These are phyloP conservation scores for Cossypha polioptera DNA, from an alignment of 2,797 vertebrate species.

Conservation along the genomic window DNA sequence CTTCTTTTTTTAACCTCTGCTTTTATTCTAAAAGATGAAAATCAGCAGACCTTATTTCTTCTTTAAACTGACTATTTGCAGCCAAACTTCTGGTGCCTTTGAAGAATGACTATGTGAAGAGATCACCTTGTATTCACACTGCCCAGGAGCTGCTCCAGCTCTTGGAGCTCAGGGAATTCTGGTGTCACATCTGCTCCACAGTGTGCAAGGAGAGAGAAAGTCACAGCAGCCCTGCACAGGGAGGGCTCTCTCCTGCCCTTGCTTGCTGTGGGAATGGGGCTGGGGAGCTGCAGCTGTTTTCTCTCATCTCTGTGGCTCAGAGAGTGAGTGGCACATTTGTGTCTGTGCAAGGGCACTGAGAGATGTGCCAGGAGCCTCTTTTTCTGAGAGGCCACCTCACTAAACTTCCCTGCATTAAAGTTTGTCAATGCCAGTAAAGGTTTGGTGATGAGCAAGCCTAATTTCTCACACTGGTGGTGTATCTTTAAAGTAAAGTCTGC, in stretches of 20 bases:
- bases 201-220: neutral
- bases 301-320: neutral
- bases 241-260: neutral
- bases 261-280: neutral
- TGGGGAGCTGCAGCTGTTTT: neutral
- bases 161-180: neutral
- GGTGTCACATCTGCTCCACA: neutral
- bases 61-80: neutral
- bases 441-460: neutral
- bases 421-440: neutral
- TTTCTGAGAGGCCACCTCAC: neutral
- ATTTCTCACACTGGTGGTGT: neutral
- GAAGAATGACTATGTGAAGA: neutral
- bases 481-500: neutral
- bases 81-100: neutral
- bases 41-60: neutral
- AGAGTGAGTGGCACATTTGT: neutral
- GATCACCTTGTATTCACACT: neutral
- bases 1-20: neutral
- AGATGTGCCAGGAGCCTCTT: neutral
- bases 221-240: neutral
- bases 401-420: neutral
- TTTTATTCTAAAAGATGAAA: neutral
- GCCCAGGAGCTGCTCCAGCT: neutral
- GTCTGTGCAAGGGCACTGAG: neutral